A percentile compares a stretch with the other conserved stretches of the same genome.
Conservation (phyloP, 2,797 vertebrate species). For the Sciurus vulgaris region DNA sequence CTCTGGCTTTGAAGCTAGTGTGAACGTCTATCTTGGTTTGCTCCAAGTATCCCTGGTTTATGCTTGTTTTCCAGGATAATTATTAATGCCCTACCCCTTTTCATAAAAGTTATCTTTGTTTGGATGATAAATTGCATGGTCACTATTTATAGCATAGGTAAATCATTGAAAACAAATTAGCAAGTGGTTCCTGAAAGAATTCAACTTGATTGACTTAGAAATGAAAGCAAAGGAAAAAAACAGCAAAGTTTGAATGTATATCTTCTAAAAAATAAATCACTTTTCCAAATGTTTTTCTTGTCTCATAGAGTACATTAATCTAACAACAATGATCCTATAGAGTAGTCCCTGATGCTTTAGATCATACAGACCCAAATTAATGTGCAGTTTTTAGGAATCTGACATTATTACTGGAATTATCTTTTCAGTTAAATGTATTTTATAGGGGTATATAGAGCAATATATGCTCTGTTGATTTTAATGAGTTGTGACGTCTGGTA, state of each 20-base stretch:
- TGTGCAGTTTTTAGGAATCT: conserved; percentile 89
- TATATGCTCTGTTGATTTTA: conserved; percentile 93
- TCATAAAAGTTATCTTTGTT: conserved; percentile 42
- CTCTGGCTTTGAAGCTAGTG: conserved; percentile 12
- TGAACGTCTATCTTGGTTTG: not conserved
- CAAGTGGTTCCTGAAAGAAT: conserved; percentile 35
- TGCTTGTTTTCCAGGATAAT: conserved; percentile 29
- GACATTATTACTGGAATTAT: conserved; percentile 93
- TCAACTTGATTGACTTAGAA: conserved; percentile 67
- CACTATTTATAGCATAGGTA: conserved; percentile 52
- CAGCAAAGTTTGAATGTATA: conserved; percentile 62
- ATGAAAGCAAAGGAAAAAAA: conserved; percentile 66
- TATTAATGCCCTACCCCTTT: not conserved
- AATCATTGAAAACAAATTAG: conserved; percentile 62
- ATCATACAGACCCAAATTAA: conserved; percentile 89
- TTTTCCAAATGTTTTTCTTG: conserved; percentile 66
- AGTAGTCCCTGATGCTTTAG: conserved; percentile 87
- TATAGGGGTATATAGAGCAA: conserved; percentile 90
- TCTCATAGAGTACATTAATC: conserved; percentile 88
- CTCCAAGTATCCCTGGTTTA: not conserved
- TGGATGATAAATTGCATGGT: conserved; percentile 35
- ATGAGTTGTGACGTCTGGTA: conserved; percentile 91
- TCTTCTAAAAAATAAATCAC: conserved; percentile 71
- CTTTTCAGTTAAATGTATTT: conserved; percentile 91
- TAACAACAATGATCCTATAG: conserved; percentile 89